Evolutionary conservation across 2,888 invertebrate genomes (phyloP).

Genomic region (Rhagium mordax): DNA sequence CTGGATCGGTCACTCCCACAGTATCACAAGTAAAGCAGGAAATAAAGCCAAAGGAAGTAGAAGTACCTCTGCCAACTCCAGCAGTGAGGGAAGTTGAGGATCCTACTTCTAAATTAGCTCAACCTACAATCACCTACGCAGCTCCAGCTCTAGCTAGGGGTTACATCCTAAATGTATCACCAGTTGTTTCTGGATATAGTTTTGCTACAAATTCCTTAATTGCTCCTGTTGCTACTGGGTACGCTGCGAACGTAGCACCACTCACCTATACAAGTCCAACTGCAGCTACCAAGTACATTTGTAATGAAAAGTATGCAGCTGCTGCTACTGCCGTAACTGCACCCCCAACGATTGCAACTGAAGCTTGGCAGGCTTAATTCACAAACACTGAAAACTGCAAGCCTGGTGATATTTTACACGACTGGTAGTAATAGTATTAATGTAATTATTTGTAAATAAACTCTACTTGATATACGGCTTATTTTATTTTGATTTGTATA

Average conservation of each 20-base stretch:
- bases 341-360: neutral
- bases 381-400: neutral
- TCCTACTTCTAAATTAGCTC: neutral
- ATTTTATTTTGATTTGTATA: neutral
- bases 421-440: neutral
- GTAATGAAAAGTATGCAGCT: neutral
- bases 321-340: neutral
- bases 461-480: neutral
- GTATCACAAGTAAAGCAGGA: neutral
- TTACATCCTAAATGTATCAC: neutral
- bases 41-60: neutral
- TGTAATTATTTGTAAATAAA: neutral
- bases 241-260: neutral
- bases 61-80: neutral
- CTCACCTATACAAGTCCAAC: neutral
- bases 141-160: neutral
- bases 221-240: neutral
- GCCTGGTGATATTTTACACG: neutral
- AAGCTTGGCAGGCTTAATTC: neutral
- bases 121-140: neutral
- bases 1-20: neutral
- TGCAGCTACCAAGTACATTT: neutral
- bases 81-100: neutral
- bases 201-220: neutral
- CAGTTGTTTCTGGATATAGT: neutral